Evolutionary conservation across 2,113 vertebrate genomes (phyloP).

Genomic region (Psittacara wagleri): DNA sequence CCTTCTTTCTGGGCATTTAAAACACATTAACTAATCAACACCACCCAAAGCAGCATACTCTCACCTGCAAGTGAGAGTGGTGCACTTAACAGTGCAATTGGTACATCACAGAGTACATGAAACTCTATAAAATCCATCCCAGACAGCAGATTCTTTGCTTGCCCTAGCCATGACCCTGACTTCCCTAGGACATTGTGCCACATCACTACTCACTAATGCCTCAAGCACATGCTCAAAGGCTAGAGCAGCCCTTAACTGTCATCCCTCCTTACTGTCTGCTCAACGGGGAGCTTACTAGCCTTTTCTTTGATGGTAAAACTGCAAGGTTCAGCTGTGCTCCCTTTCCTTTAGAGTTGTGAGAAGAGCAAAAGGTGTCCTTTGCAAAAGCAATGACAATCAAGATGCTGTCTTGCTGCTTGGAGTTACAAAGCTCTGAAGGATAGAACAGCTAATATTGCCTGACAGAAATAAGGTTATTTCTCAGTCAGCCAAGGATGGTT

Average conservation of each 20-base stretch:
- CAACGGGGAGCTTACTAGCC: background rate
- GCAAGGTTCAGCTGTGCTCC: background rate
- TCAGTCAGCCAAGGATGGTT: background rate
- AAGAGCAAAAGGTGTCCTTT: background rate
- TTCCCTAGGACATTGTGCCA: background rate
- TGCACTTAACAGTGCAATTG: background rate
- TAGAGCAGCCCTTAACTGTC: background rate
- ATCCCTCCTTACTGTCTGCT: background rate
- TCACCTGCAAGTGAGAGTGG: background rate
- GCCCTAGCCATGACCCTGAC: rapidly evolving
- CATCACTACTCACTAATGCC: background rate
- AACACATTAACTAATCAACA: background rate
- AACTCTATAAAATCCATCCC: background rate
- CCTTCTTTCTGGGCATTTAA: background rate
- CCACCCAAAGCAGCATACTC: background rate
- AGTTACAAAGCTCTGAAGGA: background rate
- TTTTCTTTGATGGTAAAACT: background rate
- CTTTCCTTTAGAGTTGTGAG: background rate
- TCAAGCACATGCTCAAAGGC: background rate
- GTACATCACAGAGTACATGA: background rate
- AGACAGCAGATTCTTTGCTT: background rate
- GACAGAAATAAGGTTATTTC: background rate
- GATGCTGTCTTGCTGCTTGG: background rate
- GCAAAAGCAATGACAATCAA: background rate
- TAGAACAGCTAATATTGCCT: background rate